Evolutionary conservation across 2,888 invertebrate species (phyloP).

Genomic region (Seira musarum): DNA sequence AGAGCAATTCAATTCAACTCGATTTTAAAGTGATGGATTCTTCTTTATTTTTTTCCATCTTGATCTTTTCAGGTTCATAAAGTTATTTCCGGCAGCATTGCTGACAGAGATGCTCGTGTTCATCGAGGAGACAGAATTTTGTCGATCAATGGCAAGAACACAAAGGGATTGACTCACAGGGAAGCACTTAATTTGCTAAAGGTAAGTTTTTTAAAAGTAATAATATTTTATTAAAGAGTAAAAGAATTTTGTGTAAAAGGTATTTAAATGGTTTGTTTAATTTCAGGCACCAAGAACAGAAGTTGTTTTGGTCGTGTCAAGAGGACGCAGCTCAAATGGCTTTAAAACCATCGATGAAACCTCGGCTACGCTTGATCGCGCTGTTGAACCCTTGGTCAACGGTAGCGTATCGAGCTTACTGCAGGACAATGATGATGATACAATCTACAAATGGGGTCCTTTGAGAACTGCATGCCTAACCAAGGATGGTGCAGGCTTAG

Average conservation of each 20-base stretch:
- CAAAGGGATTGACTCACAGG: constrained; percentile 87
- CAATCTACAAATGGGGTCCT: constrained; percentile 74
- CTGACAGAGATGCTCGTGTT: constrained; percentile 88
- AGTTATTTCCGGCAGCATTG: constrained; percentile 88
- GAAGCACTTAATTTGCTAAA: constrained; percentile 91
- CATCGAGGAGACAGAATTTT: constrained; percentile 90
- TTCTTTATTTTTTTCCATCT: constrained; percentile 37
- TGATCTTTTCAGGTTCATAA: constrained; percentile 82
- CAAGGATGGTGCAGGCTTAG: constrained; percentile 90
- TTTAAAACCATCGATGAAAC: constrained; percentile 69
- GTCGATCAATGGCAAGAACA: constrained; percentile 89
- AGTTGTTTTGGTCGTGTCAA: constrained; percentile 83
- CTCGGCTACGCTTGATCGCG: constrained; percentile 69
- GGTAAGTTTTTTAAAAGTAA: constrained; percentile 74
- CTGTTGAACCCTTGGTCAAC: constrained; percentile 64
- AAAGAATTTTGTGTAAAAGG: constrained; percentile 11
- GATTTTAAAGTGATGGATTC: neutral
- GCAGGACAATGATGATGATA: constrained; percentile 66
- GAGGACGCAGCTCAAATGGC: constrained; percentile 73
- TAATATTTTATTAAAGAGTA: too few species aligned
- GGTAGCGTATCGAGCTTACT: constrained; percentile 60
- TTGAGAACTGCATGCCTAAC: constrained; percentile 74
- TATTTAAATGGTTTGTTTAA: constrained; percentile 10
- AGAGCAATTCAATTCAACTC: constrained; percentile 70
- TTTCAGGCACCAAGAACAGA: constrained; percentile 83